phyloP scores from a whole-genome alignment of 2,113 vertebrate species.

The Furnarius figulus region DNA sequence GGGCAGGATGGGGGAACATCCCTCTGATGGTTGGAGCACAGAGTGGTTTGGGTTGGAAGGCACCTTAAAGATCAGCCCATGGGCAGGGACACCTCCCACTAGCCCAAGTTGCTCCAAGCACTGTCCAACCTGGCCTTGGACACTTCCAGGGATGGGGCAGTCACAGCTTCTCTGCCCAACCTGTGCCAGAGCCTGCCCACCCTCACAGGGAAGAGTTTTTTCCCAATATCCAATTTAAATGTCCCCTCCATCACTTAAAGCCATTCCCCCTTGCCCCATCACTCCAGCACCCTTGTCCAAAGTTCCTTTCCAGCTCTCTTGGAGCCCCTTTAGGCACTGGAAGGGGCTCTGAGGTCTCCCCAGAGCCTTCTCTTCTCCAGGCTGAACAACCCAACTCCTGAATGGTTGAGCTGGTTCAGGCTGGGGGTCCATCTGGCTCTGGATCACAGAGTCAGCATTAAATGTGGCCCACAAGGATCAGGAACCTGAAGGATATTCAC shows the following conservation, averaged over 20 bases:
- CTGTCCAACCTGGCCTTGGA: not conserved
- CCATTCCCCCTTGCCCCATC: not conserved
- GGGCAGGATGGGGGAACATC: not conserved
- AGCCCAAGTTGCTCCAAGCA: not conserved
- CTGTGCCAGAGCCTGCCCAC: not conserved
- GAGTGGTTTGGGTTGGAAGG: not conserved
- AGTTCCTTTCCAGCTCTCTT: not conserved
- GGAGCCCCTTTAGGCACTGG: not conserved
- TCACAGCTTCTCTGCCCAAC: not conserved
- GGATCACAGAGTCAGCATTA: accelerated
- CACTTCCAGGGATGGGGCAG: not conserved
- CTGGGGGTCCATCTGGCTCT: not conserved
- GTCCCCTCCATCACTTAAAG: not conserved
- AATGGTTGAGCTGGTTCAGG: not conserved
- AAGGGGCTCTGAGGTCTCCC: not conserved
- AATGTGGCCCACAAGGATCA: not conserved
- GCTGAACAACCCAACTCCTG: not conserved
- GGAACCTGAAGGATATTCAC: too few relatives aligned
- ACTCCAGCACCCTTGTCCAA: not conserved
- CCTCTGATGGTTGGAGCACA: accelerated
- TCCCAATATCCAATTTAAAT: not conserved
- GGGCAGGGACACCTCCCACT: not conserved
- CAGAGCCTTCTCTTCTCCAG: not conserved
- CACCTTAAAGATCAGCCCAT: not conserved
- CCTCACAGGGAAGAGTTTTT: not conserved